Evolutionary conservation across 2,888 invertebrate genomes (phyloP), one percentile per base, ranked within the genome.

Genomic region (Boloria euphrosyne): DNA sequence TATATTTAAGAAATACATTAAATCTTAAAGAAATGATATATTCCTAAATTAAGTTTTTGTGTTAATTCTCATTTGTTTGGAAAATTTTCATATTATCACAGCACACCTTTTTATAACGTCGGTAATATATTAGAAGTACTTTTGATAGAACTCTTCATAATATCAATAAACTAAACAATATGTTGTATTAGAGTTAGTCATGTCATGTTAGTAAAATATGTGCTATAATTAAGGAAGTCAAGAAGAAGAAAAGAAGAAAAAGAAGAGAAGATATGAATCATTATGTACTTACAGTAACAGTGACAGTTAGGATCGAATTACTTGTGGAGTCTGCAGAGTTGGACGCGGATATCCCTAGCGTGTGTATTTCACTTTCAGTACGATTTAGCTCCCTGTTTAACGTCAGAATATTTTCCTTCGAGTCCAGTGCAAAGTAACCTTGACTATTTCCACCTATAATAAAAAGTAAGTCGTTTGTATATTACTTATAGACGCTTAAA

Each of bases 291-390:
- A 94, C 94, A 55, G 78, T 80, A 54, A 94, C 84, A 17, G 81
- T 87, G 50, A 94, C 83, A 14, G 84, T 86, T 17, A 94, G 81
- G 6, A 80, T 80, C 22, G 85, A 80, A 6, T 82, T 75, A 31
- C 74, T 69, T 13, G 77, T 78, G 14, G 78, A 78, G 6, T 80
- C 76, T 1, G 74, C 78, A 1, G 81, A 75, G 79, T 93, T 93
- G 65, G 93, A 89, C 5, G 94, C 93, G 0, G 90, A 90, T 2
- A 95, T 81, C 6, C 78, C 73, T 17, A 95, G 76, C 0, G 75
- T 78, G 76, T 93, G 90, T 0, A 74, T 71, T 0, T 76, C 76
- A 44, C 79, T 75, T 6, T 75, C 76, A 66, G 88, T 87, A 57
- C 94, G 92, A 78, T 94, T 86, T 72, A 95, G 79, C 52, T 77